Percentiles rank a stretch among this genome's conserved stretches.
phyloP scores from a whole-genome alignment of 1,140 invertebrate species.

The Trichomalopsis sarcophagae region DNA sequence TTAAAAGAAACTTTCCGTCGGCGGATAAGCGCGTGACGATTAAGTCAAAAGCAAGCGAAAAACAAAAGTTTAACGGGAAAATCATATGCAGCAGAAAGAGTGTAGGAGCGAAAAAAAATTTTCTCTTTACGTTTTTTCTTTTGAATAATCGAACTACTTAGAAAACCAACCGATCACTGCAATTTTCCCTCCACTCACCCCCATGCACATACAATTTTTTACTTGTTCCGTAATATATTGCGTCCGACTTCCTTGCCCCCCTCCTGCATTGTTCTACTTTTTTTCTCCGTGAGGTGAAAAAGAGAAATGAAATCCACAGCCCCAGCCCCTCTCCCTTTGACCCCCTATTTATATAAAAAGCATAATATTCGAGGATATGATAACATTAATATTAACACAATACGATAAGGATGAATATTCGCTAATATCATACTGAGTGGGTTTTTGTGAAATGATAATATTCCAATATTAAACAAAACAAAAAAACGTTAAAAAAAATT shows the following conservation, averaged over 20 bases:
- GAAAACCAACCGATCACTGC: constrained; percentile 51
- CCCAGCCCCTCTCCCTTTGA: constrained; percentile 52
- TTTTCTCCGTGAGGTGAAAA: constrained; percentile 43
- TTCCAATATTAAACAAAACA: constrained; percentile 69
- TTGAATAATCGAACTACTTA: constrained; percentile 51
- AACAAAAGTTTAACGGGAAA: constrained; percentile 1
- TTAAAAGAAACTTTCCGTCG: constrained; percentile 18
- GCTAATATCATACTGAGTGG: constrained; percentile 75
- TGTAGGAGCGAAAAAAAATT: constrained; percentile 15
- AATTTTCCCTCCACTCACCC: constrained; percentile 51
- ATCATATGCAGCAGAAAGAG: background rate
- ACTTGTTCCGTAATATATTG: constrained; percentile 31
- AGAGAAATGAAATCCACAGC: constrained; percentile 58
- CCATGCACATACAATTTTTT: constrained; percentile 47
- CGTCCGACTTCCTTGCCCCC: constrained; percentile 54
- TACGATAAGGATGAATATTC: constrained; percentile 74
- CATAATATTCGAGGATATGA: constrained; percentile 74
- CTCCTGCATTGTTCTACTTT: constrained; percentile 58
- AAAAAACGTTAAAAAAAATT: constrained; percentile 61
- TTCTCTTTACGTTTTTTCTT: constrained; percentile 54
- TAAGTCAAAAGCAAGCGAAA: constrained; percentile 26
- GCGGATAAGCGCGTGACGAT: constrained; percentile 24
- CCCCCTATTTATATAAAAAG: constrained; percentile 75
- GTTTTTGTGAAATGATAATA: constrained; percentile 75
- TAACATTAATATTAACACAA: constrained; percentile 76